These are phyloP conservation scores for Strix uralensis DNA, from an alignment of 2,113 vertebrate genomes.

Conservation along the genomic window DNA sequence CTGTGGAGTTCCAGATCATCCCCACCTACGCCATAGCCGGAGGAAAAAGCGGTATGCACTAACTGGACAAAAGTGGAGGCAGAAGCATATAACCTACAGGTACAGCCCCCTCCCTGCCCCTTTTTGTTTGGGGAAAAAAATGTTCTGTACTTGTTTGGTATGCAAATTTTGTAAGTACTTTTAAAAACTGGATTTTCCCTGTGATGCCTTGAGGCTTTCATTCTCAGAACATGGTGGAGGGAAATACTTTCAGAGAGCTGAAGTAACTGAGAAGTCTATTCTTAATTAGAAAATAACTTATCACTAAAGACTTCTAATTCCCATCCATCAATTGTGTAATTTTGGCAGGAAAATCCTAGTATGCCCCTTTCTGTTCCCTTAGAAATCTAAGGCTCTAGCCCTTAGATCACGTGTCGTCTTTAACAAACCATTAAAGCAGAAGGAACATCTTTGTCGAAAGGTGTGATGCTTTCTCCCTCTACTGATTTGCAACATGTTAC, in stretches of 20 bases:
- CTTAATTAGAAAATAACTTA: not conserved
- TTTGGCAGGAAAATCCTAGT: not conserved
- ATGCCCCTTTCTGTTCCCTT: not conserved
- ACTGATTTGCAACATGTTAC: not conserved
- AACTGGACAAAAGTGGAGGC: slow-evolving; percentile 96
- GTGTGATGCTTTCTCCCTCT: not conserved
- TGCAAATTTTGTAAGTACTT: not conserved
- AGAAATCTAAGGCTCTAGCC: not conserved
- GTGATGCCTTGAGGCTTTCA: not conserved
- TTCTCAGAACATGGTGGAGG: not conserved
- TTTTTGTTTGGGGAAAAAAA: not conserved
- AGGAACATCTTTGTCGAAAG: not conserved
- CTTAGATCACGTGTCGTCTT: not conserved
- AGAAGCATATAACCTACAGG: slow-evolving; percentile 98
- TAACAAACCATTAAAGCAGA: not conserved
- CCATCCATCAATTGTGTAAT: not conserved
- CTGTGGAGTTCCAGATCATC: slow-evolving; percentile 94
- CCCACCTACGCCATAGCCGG: slow-evolving; percentile 83
- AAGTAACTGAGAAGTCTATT: not conserved
- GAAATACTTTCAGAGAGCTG: not conserved
- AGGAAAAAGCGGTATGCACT: slow-evolving; percentile 96
- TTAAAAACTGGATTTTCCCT: not conserved
- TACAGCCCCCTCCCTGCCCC: slow-evolving; percentile 25
- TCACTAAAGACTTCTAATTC: not conserved
- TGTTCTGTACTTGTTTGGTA: not conserved